Base-by-base conservation (phyloP, 2,113 vertebrate genomes). In the Sinocyclocheilus anshuiensis region DNA sequence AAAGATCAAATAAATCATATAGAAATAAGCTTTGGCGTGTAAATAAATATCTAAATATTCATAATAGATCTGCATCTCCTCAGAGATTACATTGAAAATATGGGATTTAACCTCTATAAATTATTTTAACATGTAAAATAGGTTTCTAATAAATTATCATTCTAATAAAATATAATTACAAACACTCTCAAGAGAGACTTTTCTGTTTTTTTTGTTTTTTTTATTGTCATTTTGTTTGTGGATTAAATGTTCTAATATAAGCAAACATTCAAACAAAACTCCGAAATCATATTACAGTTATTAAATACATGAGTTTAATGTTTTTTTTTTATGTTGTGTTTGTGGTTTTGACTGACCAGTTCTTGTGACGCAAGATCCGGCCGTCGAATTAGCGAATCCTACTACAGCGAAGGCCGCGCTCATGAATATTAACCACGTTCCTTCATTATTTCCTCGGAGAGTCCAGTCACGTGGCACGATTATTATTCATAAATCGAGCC, bases 361-460 rank as follows among this genome's bases (percentile, higher is more conserved):
- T n/a, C 39, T 33, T 33, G 10, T 11, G 12, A 65, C 63, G 12
- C 15, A 1, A 1, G 15, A 18, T 50, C 45, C n/a, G 2, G 45
- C 5, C 2, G n/a, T 13, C n/a, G 6, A 57, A 29, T 20, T 0
- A 10, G 50, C 15, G 1, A 57, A 33, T 78, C 50, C 50, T 79
- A 13, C 77, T 8, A 59, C 55, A 16, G 53, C 29, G 53, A 79
- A 57, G 53, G 18, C 16, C 9, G 1, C 3, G 22, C 77, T 79
- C 29, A 79, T 79, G 36, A 81, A 81, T 81, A 81, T 81, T 63
- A 80, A 63, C 18, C 7, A 71, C 10, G 10, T 2, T 3, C 45
- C 24, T 29, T 67, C 7, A 36, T 71, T 10, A 71, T 71, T 4
- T 71, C 9, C 24, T 0, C 13, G 42, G 1, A 7, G 42, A n/a